Conservation (phyloP, 2,888 invertebrate species). For the Boloria selene region DNA sequence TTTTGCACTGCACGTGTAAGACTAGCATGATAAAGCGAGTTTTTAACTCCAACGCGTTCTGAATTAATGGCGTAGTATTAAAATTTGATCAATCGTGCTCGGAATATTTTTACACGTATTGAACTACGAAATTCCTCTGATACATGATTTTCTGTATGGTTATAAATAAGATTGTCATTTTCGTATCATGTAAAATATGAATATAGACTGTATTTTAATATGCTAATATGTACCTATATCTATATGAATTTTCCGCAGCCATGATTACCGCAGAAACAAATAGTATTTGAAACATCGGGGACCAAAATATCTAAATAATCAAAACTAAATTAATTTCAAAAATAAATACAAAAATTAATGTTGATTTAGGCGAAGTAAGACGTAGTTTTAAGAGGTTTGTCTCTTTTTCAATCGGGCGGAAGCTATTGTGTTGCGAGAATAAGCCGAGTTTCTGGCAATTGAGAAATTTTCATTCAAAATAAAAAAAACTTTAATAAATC, state of each 20-base stretch:
- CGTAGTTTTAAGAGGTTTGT: not conserved
- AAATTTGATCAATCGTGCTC: slow-evolving; percentile 24
- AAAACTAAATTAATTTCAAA: not conserved
- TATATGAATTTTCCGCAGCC: too few relatives aligned
- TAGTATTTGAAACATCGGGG: too few relatives aligned
- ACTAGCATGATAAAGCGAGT: slow-evolving; percentile 9
- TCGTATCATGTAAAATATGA: not conserved
- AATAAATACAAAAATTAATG: not conserved
- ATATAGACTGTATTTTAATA: not conserved
- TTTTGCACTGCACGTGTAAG: not conserved
- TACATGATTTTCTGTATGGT: not conserved
- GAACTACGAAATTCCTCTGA: not conserved
- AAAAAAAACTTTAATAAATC: too few relatives aligned
- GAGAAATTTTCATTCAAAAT: too few relatives aligned
- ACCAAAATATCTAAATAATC: too few relatives aligned
- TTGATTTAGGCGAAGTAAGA: not conserved
- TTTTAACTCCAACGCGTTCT: slow-evolving; percentile 10
- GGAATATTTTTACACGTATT: slow-evolving; percentile 19
- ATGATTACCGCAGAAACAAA: too few relatives aligned
- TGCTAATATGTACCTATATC: too few relatives aligned
- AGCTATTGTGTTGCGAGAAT: too few relatives aligned
- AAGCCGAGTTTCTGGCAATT: too few relatives aligned
- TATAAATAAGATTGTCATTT: not conserved
- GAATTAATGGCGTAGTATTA: slow-evolving; percentile 23
- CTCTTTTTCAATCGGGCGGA: not conserved